Percentiles rank a stretch among this genome's conserved stretches.
Conservation (phyloP, 2,888 invertebrate species). For the Ophioninae sp. region DNA sequence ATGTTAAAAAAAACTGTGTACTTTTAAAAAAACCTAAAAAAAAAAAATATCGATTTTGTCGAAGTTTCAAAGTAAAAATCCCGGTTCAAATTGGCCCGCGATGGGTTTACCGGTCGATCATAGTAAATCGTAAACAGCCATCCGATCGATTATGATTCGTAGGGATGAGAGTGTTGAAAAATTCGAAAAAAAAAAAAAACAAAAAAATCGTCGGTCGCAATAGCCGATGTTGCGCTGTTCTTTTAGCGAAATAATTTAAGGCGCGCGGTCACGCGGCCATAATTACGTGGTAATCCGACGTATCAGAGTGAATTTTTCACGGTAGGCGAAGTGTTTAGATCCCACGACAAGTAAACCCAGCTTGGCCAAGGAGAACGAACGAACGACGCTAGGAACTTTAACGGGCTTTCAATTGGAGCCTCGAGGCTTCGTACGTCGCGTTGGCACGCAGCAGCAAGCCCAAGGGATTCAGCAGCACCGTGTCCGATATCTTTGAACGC, state of each 20-base stretch:
- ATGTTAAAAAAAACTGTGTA: too few relatives aligned
- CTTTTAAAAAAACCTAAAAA: too few relatives aligned
- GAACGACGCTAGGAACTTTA: conserved; percentile 59
- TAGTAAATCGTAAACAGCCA: neutral
- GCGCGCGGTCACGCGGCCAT: conserved; percentile 39
- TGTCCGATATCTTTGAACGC: conserved; percentile 47
- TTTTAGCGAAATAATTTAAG: conserved; percentile 27
- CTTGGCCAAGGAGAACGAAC: neutral
- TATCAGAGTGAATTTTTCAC: conserved; percentile 39
- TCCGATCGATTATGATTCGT: neutral
- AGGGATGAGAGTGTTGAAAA: conserved; percentile 2
- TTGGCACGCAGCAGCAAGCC: conserved; percentile 50
- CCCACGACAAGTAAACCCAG: conserved; percentile 30
- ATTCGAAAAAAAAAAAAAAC: conserved; percentile 8
- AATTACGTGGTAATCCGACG: conserved; percentile 42
- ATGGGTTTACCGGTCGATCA: neutral
- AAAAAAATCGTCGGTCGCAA: conserved; percentile 12
- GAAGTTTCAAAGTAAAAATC: too few relatives aligned
- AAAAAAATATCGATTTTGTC: too few relatives aligned
- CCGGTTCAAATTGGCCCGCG: too few relatives aligned
- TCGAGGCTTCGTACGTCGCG: conserved; percentile 58
- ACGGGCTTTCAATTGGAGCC: conserved; percentile 63
- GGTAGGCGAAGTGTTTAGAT: conserved; percentile 60
- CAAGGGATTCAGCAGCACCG: conserved; percentile 39
- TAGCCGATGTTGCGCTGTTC: neutral